phyloP scores from a whole-genome alignment of 2,797 vertebrate species.

The Trachops cirrhosus region DNA sequence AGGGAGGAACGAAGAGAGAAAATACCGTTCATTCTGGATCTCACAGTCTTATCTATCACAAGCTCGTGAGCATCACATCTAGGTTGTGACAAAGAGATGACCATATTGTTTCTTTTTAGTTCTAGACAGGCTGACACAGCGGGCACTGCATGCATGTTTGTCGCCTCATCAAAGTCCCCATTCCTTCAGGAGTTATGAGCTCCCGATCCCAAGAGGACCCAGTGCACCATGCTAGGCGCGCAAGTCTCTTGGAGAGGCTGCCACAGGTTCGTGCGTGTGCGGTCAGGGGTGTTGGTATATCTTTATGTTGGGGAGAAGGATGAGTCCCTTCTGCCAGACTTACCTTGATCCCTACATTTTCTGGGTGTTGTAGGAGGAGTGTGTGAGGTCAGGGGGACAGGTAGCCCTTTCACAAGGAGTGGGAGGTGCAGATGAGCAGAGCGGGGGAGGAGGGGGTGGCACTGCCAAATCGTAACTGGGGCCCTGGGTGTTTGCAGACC shows the following conservation, averaged over 20 bases:
- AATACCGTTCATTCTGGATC: not conserved
- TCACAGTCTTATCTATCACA: not conserved
- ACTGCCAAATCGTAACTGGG: not conserved
- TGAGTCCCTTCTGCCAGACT: not conserved
- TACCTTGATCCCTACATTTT: not conserved
- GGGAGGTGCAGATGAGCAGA: not conserved
- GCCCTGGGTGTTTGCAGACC: not conserved
- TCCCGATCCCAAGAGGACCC: not conserved
- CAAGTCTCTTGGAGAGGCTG: not conserved
- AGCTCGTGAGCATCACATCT: not conserved
- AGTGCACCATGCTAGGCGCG: not conserved
- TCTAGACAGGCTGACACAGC: not conserved
- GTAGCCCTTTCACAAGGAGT: not conserved
- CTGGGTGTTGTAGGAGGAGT: not conserved
- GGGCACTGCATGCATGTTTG: not conserved
- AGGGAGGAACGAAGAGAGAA: not conserved
- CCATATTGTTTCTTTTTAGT: not conserved
- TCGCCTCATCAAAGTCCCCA: not conserved
- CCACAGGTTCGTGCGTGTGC: not conserved
- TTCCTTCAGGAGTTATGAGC: not conserved
- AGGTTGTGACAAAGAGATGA: slow-evolving; percentile 52
- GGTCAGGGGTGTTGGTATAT: not conserved
- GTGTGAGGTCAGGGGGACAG: not conserved
- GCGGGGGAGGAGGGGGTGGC: not conserved
- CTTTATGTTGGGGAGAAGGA: not conserved